These are phyloP conservation scores for Dynastes hyllus DNA, from an alignment of 2,888 invertebrate species.

Conservation along the genomic window DNA sequence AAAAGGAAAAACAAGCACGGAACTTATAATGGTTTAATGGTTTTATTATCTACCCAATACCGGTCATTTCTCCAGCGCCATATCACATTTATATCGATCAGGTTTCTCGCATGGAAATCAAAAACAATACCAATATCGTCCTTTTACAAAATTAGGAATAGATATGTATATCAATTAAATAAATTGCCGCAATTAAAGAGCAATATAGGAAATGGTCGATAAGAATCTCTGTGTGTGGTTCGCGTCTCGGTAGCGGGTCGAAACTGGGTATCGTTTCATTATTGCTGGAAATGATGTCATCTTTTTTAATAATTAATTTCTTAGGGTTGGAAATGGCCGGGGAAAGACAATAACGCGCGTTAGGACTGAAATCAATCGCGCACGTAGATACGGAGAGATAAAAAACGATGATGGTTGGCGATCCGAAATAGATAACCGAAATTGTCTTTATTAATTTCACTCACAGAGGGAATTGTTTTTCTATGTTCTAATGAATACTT, in stretches of 20 bases:
- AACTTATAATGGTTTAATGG: background rate
- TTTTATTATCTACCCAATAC: background rate
- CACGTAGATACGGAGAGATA: background rate
- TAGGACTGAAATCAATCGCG: slow-evolving; percentile 17
- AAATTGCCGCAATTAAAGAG: slow-evolving; percentile 51
- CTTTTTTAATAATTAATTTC: slow-evolving; percentile 35
- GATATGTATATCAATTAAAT: slow-evolving; percentile 50
- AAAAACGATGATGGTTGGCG: slow-evolving; percentile 5
- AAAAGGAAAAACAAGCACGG: too few relatives aligned
- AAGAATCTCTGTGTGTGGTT: slow-evolving; percentile 20
- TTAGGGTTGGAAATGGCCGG: slow-evolving; percentile 9
- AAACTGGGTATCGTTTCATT: slow-evolving; percentile 19
- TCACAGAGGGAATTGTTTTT: too few relatives aligned
- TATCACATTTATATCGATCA: slow-evolving; percentile 22
- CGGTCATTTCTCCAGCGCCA: too few relatives aligned
- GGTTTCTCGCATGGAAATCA: slow-evolving; percentile 29
- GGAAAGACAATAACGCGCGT: slow-evolving; percentile 13
- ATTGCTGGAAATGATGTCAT: slow-evolving; percentile 35
- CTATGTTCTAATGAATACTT: too few relatives aligned
- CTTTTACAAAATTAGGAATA: slow-evolving; percentile 25
- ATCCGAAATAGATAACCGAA: slow-evolving; percentile 7
- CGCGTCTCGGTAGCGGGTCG: background rate
- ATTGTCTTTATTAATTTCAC: slow-evolving; percentile 23
- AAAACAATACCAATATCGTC: slow-evolving; percentile 38
- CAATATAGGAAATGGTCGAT: slow-evolving; percentile 49